phyloP scores from a whole-genome alignment of 2,797 vertebrate species.

The Okamejei kenojei region DNA sequence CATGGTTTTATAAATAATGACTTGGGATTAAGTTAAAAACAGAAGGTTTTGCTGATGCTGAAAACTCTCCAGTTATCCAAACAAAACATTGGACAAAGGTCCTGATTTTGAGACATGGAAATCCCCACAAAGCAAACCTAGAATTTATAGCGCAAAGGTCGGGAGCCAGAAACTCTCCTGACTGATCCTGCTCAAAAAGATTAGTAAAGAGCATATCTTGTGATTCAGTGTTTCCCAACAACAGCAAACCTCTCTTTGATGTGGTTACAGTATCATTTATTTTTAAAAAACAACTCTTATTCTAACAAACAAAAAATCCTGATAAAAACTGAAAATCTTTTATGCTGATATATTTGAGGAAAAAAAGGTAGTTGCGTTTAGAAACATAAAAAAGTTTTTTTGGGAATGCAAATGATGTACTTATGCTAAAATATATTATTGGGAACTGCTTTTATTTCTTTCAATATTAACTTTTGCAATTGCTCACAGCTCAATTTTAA shows the following conservation, averaged over 20 bases:
- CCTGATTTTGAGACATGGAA: constrained; percentile 57
- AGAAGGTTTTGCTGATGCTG: constrained; percentile 58
- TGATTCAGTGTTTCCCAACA: constrained; percentile 24
- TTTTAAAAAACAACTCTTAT: not conserved
- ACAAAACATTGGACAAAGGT: constrained; percentile 59
- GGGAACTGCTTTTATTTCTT: not conserved
- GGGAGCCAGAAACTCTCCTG: constrained; percentile 58
- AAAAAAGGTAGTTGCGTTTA: not conserved
- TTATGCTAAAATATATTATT: not conserved
- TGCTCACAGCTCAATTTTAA: not conserved
- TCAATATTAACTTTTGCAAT: not conserved
- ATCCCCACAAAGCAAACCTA: constrained; percentile 57
- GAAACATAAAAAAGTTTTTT: not conserved
- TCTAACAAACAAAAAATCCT: not conserved
- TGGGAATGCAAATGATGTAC: not conserved
- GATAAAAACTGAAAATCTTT: not conserved
- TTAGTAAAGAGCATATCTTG: not conserved
- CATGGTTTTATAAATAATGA: constrained; percentile 51
- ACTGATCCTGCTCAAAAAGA: constrained; percentile 50
- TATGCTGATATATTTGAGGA: not conserved
- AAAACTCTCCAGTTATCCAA: constrained; percentile 45
- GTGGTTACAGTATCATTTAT: not conserved
- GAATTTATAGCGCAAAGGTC: constrained; percentile 63
- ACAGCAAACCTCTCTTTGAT: constrained; percentile 3
- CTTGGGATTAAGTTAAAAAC: constrained; percentile 60